Percentiles rank a stretch among this genome's conserved stretches.
Evolutionary conservation across 2,797 vertebrate species (phyloP).

Genomic region (Hoplostethus atlanticus): DNA sequence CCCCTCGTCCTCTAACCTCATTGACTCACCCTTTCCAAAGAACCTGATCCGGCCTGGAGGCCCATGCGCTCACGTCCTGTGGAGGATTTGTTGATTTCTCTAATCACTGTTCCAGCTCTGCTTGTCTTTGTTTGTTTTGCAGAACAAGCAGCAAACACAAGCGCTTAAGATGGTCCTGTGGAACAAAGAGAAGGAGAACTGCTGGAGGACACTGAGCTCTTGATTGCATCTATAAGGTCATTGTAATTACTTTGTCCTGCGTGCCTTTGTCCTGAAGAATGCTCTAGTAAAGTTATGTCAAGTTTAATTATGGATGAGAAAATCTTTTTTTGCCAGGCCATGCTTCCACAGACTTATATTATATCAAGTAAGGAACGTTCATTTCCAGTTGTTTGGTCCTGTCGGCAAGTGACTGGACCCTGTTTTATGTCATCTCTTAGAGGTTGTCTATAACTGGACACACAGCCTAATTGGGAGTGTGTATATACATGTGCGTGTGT

Average conservation of each 20-base stretch:
- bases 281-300: conserved; percentile 53
- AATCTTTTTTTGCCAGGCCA: conserved; percentile 23
- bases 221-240: conserved; percentile 79
- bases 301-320: conserved; percentile 43
- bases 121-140: conserved; percentile 83
- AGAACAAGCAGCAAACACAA: conserved; percentile 78
- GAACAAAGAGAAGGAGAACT: conserved; percentile 71
- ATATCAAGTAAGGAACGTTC: conserved; percentile 12
- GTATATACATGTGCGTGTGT: conserved; percentile 28
- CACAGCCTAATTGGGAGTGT: conserved; percentile 27
- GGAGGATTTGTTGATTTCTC: conserved; percentile 86
- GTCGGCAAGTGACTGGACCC: conserved; percentile 34
- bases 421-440: conserved; percentile 46
- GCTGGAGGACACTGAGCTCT: conserved; percentile 72
- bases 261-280: conserved; percentile 63
- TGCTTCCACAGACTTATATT: conserved; percentile 14
- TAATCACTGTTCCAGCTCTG: conserved; percentile 83
- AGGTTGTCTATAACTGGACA: conserved; percentile 18
- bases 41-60: conserved; percentile 81
- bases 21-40: conserved; percentile 85
- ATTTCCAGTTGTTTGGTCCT: conserved; percentile 39
- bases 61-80: conserved; percentile 85
- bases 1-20: conserved; percentile 63
- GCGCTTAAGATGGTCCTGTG: conserved; percentile 67
- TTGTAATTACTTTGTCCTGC: conserved; percentile 70